Evolutionary conservation across 2,797 vertebrate species (phyloP).

Genomic region (Hydrocynus forskahlii): DNA sequence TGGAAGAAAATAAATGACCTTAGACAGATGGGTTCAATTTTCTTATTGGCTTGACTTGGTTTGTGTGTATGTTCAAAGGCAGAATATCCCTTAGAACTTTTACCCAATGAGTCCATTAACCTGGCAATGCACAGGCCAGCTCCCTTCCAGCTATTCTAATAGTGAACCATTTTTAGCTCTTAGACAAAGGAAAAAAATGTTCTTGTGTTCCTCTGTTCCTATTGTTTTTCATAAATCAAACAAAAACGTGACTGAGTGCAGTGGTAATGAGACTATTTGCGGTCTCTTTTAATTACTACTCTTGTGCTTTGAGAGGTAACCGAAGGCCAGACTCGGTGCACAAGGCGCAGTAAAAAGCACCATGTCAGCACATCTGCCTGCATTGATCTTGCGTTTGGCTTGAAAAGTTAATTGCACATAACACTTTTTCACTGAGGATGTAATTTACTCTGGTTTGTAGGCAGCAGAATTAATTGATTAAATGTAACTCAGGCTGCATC

Average conservation of each 20-base stretch:
- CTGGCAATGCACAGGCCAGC: neutral
- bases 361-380: slow-evolving; percentile 57
- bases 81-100: neutral
- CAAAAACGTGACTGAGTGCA: neutral
- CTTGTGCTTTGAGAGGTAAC: slow-evolving; percentile 18
- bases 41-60: neutral
- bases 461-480: slow-evolving; percentile 65
- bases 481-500: slow-evolving; percentile 56
- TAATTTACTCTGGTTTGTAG: slow-evolving; percentile 62
- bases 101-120: neutral
- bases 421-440: slow-evolving; percentile 53
- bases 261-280: neutral
- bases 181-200: neutral
- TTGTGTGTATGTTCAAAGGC: slow-evolving; percentile 1
- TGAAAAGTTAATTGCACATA: slow-evolving; percentile 62
- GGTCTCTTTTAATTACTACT: slow-evolving; percentile 20
- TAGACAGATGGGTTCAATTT: neutral
- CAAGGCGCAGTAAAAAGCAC: slow-evolving; percentile 34
- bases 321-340: slow-evolving; percentile 20
- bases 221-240: neutral
- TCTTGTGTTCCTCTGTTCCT: neutral
- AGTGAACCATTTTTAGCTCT: neutral
- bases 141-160: neutral
- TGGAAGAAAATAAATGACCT: slow-evolving; percentile 11
- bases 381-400: slow-evolving; percentile 53